Conservation (phyloP, 2,888 invertebrate genomes). For the Penaeus monodon region DNA sequence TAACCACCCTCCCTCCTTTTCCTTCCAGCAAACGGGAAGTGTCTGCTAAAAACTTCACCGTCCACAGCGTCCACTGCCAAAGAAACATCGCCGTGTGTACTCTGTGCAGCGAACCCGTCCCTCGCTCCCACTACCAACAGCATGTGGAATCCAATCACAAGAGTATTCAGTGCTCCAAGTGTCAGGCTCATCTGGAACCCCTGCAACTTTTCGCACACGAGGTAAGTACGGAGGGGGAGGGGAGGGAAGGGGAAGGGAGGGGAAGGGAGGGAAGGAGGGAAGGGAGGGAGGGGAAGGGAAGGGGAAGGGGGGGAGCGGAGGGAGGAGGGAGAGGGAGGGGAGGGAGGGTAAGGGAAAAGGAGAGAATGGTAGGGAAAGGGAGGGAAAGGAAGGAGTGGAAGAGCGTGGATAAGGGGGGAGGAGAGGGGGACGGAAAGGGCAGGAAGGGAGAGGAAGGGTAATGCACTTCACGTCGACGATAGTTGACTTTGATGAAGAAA, state of each 20-base stretch:
- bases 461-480: no score
- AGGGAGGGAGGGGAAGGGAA: no score
- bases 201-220: conserved; percentile 69
- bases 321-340: no score
- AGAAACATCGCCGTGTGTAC: conserved; percentile 78
- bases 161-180: conserved; percentile 71
- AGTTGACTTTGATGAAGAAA: no score
- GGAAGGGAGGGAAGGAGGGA: no score
- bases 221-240: conserved; percentile 66
- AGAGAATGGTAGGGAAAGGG: no score
- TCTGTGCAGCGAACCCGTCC: conserved; percentile 79
- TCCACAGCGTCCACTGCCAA: conserved; percentile 80
- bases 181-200: conserved; percentile 69
- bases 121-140: conserved; percentile 74
- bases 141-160: conserved; percentile 73
- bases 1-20: background rate
- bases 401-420: no score
- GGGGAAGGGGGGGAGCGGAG: no score
- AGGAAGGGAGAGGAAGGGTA: no score
- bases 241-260: no score
- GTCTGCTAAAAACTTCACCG: conserved; percentile 75
- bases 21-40: conserved; percentile 56
- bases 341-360: no score
- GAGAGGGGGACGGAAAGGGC: rapidly evolving
- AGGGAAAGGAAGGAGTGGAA: no score